Evolutionary conservation across 2,113 vertebrate genomes (phyloP), one percentile per base, ranked within the genome.

Genomic region (Muntiacus muntjak): DNA sequence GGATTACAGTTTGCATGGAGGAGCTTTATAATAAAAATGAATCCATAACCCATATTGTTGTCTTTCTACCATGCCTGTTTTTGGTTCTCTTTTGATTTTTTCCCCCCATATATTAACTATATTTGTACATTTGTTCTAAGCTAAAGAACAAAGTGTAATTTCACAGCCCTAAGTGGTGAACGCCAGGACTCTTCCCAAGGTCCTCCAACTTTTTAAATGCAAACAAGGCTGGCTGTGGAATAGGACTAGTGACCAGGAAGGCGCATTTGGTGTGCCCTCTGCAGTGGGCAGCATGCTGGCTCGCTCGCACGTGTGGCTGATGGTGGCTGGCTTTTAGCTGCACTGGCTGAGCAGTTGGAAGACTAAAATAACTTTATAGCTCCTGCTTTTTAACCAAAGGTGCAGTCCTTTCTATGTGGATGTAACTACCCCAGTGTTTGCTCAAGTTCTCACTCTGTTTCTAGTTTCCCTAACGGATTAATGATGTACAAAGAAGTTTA

Each of bases 261-360:
- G 94, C 98, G 98, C 98, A 96, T 98, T 97, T 98, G 98, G 95
- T 94, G 98, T 98, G 98, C 97, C 98, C 60, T 98, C 95, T 87
- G 98, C 98, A 98, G 98, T 96, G 97, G 99, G 98, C 98, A 98
- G 99, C 99, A 99, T 99, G 99, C 99, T 99, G 99, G 99, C 99
- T 99, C 98, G 99, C 99, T 99, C 93, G 98, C 98, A 98, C 99
- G 98, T 99, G 98, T 99, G 99, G 99, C 99, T 99, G 99, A 99
- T 99, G 99, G 99, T 99, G 99, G 99, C 99, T 99, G 99, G 99
- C 99, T 99, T 99, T 98, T 98, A 99, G 99, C 99, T 99, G 99
- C 98, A 98, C 99, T 99, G 98, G 98, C 99, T 99, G 98, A 99
- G 98, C 99, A 98, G 98, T 98, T 97, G 98, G 97, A 98, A 97